Base-by-base conservation (phyloP, 2,113 vertebrate genomes). In the Sylvia atricapilla region DNA sequence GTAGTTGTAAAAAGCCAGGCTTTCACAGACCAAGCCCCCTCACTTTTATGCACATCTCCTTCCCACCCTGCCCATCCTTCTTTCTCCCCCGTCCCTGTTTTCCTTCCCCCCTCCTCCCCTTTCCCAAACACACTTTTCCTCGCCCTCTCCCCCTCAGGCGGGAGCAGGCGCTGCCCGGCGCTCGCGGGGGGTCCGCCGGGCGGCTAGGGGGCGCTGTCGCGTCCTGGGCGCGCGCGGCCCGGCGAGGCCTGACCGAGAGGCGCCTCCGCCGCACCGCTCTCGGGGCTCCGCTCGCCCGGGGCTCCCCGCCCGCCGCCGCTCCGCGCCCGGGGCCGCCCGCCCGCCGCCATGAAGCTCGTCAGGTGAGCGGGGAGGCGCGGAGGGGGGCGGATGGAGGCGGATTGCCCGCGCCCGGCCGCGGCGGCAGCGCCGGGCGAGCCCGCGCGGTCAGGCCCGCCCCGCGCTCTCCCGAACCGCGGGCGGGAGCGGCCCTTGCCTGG, bases 41-140 rank as follows among this genome's bases (percentile, higher is more conserved):
- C 15, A 9, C 5, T 35, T 37, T 11, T 37, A 3, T 28, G 50
- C 16, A 1, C 31, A 8, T 19, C 25, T 58, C 43, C 35, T 49
- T 39, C 19, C 31, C 8, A 7, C 20, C 5, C 0, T 23, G 27
- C 13, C 39, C 33, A 27, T 47, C 63, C 6, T 13, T 44, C 25
- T 55, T 68, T 67, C 56, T 6, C 13, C 25, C 9, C 12, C 8
- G 6, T 39, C 17, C 33, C 17, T 18, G 28, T 64, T 74, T 27
- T 33, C 30, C 13, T 3, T 15, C 9, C 20, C 27, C 9, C 15
- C 12, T 56, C 5, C 41, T 56, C 19, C 0, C 15, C n/a, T 6
- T 30, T 39, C 15, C 52, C 21, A 9, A 7, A 3, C 58, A 11
- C 28, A 14, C 3, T 28, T 73, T 58, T 30, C 6, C 52, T 12